Percentiles rank a stretch among this genome's conserved stretches.
Conservation (phyloP, 2,797 vertebrate species). For the Arrhamphus sclerolepis region DNA sequence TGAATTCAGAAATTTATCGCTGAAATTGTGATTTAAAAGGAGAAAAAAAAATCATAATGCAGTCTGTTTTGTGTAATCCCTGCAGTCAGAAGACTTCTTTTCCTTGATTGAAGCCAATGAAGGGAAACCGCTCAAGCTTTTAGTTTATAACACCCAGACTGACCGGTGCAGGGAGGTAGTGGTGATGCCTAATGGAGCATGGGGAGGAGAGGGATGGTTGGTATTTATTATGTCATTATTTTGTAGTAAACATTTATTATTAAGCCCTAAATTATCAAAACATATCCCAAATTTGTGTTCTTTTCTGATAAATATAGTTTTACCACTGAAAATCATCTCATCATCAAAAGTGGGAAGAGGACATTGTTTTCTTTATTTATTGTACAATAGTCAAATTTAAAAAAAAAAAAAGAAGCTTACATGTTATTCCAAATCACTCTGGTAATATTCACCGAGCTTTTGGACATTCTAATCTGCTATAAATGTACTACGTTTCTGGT, state of each 20-base stretch:
- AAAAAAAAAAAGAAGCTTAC: too few species aligned
- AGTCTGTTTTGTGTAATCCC: not conserved
- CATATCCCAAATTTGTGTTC: too few species aligned
- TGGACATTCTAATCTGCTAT: too few species aligned
- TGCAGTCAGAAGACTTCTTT: slow-evolving; percentile 95
- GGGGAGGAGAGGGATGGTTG: slow-evolving; percentile 97
- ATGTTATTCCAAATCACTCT: too few species aligned
- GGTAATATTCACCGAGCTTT: too few species aligned
- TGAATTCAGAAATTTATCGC: not conserved
- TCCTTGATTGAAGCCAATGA: slow-evolving; percentile 91
- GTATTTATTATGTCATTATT: not conserved
- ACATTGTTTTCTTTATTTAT: too few species aligned
- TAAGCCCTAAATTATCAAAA: too few species aligned
- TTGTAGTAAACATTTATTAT: not conserved
- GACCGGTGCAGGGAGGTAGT: slow-evolving; percentile 91
- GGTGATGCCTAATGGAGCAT: slow-evolving; percentile 94
- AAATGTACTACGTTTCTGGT: too few species aligned
- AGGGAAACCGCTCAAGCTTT: slow-evolving; percentile 91
- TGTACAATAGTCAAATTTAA: too few species aligned
- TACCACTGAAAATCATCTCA: too few species aligned
- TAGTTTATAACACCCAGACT: slow-evolving; percentile 88
- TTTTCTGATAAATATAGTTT: too few species aligned
- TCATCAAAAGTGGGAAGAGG: too few species aligned
- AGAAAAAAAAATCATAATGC: not conserved
- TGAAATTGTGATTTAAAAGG: not conserved